These are phyloP conservation scores for Amblyjoppa proteus DNA, from an alignment of 2,888 invertebrate species.

Conservation along the genomic window DNA sequence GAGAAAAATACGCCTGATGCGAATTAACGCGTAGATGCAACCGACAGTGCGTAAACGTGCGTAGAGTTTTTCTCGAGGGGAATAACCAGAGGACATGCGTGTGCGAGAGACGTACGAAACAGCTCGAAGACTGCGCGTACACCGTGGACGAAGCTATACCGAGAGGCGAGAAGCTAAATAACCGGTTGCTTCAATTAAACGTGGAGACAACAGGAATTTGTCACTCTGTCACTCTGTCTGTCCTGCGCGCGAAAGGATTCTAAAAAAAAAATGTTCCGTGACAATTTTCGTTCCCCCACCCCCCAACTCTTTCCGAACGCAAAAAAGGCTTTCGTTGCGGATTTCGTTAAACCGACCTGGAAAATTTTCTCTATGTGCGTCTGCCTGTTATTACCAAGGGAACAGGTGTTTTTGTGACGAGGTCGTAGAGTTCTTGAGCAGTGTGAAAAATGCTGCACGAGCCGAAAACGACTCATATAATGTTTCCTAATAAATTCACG, in stretches of 20 bases:
- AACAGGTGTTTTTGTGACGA: too few relatives aligned
- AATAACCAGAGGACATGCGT: constrained; percentile 39
- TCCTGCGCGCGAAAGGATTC: not conserved
- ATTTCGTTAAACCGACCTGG: not conserved
- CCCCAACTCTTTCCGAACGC: too few relatives aligned
- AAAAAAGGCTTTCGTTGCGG: too few relatives aligned
- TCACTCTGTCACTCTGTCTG: constrained; percentile 11
- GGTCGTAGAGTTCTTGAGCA: too few relatives aligned
- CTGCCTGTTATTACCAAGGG: too few relatives aligned
- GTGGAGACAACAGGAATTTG: constrained; percentile 5
- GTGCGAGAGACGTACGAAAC: constrained; percentile 42
- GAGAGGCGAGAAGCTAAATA: constrained; percentile 18
- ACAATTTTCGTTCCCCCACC: not conserved
- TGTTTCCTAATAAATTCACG: too few relatives aligned
- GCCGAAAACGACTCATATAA: too few relatives aligned
- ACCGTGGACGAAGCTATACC: not conserved
- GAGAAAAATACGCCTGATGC: constrained; percentile 17
- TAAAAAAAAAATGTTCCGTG: not conserved
- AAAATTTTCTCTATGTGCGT: too few relatives aligned
- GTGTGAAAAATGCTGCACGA: too few relatives aligned
- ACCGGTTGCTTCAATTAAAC: constrained; percentile 35
- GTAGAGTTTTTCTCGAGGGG: constrained; percentile 24
- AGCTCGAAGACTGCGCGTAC: not conserved
- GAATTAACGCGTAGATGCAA: not conserved
- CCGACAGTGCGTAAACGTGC: not conserved